Evolutionary conservation across 2,113 vertebrate species (phyloP), one percentile per base, ranked within the genome.

Genomic region (Trogon melanurus): DNA sequence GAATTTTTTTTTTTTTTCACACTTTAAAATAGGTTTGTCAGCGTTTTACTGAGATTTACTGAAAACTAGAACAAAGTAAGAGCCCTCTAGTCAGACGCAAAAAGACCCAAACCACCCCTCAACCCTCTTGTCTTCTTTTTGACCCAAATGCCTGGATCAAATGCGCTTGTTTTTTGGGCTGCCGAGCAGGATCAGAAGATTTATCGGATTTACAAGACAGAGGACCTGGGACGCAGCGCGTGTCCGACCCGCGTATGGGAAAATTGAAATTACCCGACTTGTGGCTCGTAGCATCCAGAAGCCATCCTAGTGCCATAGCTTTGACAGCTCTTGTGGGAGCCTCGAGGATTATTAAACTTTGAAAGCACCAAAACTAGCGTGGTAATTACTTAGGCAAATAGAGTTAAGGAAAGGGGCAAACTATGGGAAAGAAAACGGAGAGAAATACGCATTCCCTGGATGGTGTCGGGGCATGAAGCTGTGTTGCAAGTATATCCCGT

Each of bases 241-340:
- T 41, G 41, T 41, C 41, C 13, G 41, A 41, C 41, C 41, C 41
- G 13, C 13, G 41, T 41, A 41, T 41, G 41, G 41, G 41, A 13
- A 41, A 41, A 41, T 41, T 41, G 41, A 41, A 41, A 41, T 41
- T 41, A 41, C 50, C 38, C 2, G 4, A 0, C 0, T 2, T 4
- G 60, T 27, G 29, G 23, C n/a, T 51, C 47, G 1, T 3, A 25
- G 62, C 72, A 29, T 58, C 73, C 51, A 5, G 54, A 3, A n/a
- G 41, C 81, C 14, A 2, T 32, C 47, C 29, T 21, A 9, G 25
- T 5, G 11, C 11, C 0, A 32, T 20, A 12, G 9, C 38, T 67
- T 19, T 1, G 3, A 9, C 57, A 88, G 9, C 36, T 67, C 64
- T 60, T 69, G 23, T 4, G 9, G 6, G 78, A 51, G 73, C 69